A percentile compares a stretch with the other conserved stretches of the same genome.
Evolutionary conservation across 2,888 invertebrate species (phyloP).

Genomic region (Entomobrya proxima): DNA sequence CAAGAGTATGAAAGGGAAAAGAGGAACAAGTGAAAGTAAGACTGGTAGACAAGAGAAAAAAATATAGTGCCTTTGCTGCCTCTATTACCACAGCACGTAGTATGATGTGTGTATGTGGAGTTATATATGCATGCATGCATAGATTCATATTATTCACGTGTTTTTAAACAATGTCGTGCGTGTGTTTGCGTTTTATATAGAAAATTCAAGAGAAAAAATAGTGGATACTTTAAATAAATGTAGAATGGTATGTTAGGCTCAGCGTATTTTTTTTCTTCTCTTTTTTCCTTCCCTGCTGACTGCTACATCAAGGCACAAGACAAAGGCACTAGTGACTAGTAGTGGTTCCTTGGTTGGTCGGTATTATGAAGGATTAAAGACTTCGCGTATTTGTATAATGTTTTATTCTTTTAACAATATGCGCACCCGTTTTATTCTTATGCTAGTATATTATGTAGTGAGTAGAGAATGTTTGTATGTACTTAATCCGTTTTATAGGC

Average conservation of each 20-base stretch:
- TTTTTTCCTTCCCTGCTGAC: conserved; percentile 19
- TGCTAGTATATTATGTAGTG: background rate
- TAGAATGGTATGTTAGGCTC: background rate
- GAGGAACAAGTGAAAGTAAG: conserved; percentile 24
- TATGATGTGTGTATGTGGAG: background rate
- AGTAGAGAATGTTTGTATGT: too few relatives aligned
- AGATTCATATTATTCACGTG: background rate
- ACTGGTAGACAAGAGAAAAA: background rate
- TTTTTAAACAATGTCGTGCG: background rate
- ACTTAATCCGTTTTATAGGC: background rate
- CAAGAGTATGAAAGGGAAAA: background rate
- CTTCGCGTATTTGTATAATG: conserved; percentile 41
- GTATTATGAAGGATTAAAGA: conserved; percentile 61
- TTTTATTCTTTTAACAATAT: conserved; percentile 22
- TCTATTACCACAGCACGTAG: background rate
- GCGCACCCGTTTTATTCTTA: background rate
- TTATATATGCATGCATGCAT: background rate
- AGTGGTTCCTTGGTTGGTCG: conserved; percentile 55
- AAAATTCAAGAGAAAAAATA: too few relatives aligned
- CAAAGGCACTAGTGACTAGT: conserved; percentile 33
- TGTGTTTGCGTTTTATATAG: background rate
- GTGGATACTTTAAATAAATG: too few relatives aligned
- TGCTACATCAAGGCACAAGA: conserved; percentile 43
- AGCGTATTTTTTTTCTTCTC: conserved; percentile 16
- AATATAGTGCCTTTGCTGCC: background rate